A percentile compares a stretch with the other conserved stretches of the same genome.
Conservation (phyloP, 2,888 invertebrate genomes). For the Mesorhabditis sp. region DNA sequence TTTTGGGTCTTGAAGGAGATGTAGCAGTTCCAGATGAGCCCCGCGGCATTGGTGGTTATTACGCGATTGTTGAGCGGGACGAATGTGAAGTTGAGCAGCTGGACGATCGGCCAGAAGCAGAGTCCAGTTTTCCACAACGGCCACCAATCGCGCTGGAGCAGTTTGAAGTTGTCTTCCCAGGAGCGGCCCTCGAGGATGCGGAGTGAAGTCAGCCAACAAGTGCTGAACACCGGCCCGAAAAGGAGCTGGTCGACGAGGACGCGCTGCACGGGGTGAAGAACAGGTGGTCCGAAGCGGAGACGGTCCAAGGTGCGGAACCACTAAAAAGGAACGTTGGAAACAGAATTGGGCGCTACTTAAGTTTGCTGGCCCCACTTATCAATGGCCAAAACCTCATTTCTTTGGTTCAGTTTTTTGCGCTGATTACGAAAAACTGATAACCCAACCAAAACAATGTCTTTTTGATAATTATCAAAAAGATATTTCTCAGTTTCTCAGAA, state of each 20-base stretch:
- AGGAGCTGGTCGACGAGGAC: constrained; percentile 4
- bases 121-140: constrained; percentile 2
- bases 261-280: background rate
- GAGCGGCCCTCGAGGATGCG: background rate
- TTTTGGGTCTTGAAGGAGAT: background rate
- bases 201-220: background rate
- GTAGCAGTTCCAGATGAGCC: background rate
- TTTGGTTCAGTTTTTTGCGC: no score
- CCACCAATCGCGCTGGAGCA: background rate
- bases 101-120: background rate
- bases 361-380: no score
- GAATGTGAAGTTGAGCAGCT: background rate
- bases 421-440: no score
- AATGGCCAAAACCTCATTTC: no score
- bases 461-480: no score
- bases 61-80: background rate
- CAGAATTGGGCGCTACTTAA: no score
- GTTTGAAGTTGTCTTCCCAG: background rate
- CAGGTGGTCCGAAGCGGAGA: background rate
- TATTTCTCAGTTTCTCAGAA: no score
- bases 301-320: constrained; percentile 4
- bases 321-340: no score
- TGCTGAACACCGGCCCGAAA: background rate
- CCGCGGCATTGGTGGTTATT: background rate
- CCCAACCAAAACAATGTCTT: no score